Base-by-base conservation (phyloP, 2,113 vertebrate genomes). In the Festucalex cinctus region DNA sequence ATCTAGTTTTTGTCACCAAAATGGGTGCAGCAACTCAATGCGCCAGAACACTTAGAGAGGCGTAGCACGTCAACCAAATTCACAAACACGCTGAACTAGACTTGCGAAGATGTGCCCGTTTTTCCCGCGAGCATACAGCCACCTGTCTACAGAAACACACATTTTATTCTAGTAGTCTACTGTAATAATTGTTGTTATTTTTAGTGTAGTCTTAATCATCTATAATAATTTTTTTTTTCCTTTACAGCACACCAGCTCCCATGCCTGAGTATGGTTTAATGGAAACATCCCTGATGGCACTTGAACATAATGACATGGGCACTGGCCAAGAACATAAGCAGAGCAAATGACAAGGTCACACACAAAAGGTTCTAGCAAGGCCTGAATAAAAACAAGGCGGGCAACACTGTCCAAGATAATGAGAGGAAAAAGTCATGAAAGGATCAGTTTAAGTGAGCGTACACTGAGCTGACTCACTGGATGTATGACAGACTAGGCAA, bases 271-370 rank as follows among this genome's bases (percentile, higher is more conserved):
- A 60, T 39, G 35, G 9, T 60, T n/a, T 36, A 36, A n/a, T 22
- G 35, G 9, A 20, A n/a, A 17, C 35, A 61, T 35, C 36, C 58
- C 20, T 61, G 4, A 39, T 5, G n/a, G 58, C 22, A 43, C 37
- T 17, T 44, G 22, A 62, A 7, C 6, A 43, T 43, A 62, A 62
- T 43, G 39, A 26, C 13, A 62, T 41, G 13, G 39, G 14, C 39
- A n/a, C 57, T 37, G 32, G 19, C 57, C 57, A 24, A 26, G 37
- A 17, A 44, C 1, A 7, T 43, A 9, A 41, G 39, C 3, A 43
- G 58, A 37, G 9, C 19, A 60, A 41, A 62, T 41, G 22, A 62
- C 60, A 62, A 62, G 37, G 37, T 43, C 60, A 62, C 14, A 41
- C 60, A 41, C 20, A 5, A 59, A 59, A 36, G 2, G 19, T 9